Evolutionary conservation across 2,888 invertebrate genomes (phyloP).

Genomic region (Callosobruchus maculatus): DNA sequence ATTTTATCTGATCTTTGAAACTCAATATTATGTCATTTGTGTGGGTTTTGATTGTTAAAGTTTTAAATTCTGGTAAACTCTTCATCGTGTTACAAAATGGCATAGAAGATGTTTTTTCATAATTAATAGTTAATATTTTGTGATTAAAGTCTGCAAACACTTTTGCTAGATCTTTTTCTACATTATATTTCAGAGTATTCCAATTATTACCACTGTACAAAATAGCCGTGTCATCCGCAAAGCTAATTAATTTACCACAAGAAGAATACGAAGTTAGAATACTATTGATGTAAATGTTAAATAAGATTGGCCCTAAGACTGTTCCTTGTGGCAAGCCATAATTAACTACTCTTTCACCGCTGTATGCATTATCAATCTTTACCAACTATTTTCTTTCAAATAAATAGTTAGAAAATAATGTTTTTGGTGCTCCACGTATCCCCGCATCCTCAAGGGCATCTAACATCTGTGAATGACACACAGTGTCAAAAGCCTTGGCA

Average conservation of each 20-base stretch:
- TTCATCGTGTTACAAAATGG: not conserved
- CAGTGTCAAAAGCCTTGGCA: constrained; percentile 7
- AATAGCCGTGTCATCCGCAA: constrained; percentile 6
- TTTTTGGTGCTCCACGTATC: not conserved
- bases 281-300: constrained; percentile 1
- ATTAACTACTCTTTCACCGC: not conserved
- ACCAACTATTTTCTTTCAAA: too few species aligned
- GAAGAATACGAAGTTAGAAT: not conserved
- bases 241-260: constrained; percentile 2
- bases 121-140: constrained; percentile 3
- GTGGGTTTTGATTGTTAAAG: not conserved
- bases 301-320: constrained; percentile 2
- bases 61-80: not conserved
- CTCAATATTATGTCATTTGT: not conserved
- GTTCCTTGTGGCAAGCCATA: constrained; percentile 8
- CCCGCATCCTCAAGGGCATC: not conserved
- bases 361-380: not conserved
- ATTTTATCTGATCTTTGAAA: not conserved
- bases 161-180: not conserved
- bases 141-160: not conserved
- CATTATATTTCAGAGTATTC: constrained; percentile 1
- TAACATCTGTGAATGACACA: not conserved
- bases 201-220: constrained; percentile 4
- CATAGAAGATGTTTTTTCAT: not conserved
- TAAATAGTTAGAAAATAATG: not conserved